Percentiles rank a stretch among this genome's conserved stretches.
These are phyloP conservation scores for Elephas maximus DNA, from an alignment of 2,113 vertebrate genomes.

Conservation along the genomic window DNA sequence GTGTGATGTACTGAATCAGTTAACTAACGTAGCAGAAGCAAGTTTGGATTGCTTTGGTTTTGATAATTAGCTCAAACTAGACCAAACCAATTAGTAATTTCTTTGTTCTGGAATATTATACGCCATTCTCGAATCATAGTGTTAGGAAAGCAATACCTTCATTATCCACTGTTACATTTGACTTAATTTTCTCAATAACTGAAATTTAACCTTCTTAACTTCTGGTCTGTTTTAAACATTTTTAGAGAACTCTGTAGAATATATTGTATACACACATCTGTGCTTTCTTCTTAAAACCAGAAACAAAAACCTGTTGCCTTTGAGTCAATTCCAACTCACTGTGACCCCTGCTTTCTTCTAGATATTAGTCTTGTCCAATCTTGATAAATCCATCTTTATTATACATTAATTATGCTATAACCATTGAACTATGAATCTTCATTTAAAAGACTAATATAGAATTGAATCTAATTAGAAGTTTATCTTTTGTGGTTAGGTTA, in stretches of 20 bases:
- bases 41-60: not conserved
- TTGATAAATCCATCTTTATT: not conserved
- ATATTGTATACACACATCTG: not conserved
- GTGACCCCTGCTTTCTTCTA: not conserved
- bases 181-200: slow-evolving; percentile 12
- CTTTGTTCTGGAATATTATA: not conserved
- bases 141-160: not conserved
- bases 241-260: slow-evolving; percentile 3
- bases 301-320: too few species aligned
- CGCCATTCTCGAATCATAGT: not conserved
- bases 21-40: not conserved
- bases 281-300: not conserved
- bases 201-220: not conserved
- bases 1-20: not conserved
- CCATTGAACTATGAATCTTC: not conserved
- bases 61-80: not conserved
- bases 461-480: not conserved
- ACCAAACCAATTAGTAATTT: not conserved
- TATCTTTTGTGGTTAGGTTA: not conserved
- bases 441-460: not conserved
- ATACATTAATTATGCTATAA: not conserved
- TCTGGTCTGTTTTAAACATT: slow-evolving; percentile 10
- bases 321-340: too few species aligned
- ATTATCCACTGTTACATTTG: not conserved
- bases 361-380: not conserved